These are phyloP conservation scores for Diacarnus erythraeanus DNA, from an alignment of 37 sponge, comb jelly and placozoan species.

Conservation along the genomic window DNA sequence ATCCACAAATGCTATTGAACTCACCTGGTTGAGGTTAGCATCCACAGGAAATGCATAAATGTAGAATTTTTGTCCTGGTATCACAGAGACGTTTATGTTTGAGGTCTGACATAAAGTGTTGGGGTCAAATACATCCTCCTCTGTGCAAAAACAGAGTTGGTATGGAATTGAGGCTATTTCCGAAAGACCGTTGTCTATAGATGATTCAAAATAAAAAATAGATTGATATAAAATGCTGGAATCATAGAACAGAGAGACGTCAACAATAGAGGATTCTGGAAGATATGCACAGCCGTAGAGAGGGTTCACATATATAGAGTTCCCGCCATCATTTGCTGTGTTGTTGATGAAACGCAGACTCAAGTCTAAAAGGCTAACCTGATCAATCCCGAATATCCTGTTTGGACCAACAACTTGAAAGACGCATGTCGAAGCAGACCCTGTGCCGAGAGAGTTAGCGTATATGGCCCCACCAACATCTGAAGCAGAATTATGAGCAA, in stretches of 20 bases:
- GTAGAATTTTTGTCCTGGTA: slow-evolving; percentile 17
- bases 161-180: slow-evolving; percentile 12
- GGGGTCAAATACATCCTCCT: not conserved
- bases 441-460: slow-evolving; percentile 24
- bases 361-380: not conserved
- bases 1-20: slow-evolving; percentile 16
- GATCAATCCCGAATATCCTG: not conserved
- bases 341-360: slow-evolving; percentile 24
- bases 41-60: slow-evolving; percentile 16
- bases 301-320: slow-evolving; percentile 45
- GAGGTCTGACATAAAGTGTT: not conserved
- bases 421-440: not conserved
- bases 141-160: slow-evolving; percentile 14
- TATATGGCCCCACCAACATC: slow-evolving; percentile 43
- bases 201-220: not conserved
- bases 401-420: slow-evolving; percentile 16
- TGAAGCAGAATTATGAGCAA: slow-evolving; percentile 2
- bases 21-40: not conserved
- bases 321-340: slow-evolving; percentile 17
- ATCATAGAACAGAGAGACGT: not conserved
- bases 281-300: slow-evolving; percentile 37
- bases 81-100: not conserved
- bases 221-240: not conserved
- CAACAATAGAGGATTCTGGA: slow-evolving; percentile 20
- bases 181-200: slow-evolving; percentile 6